A percentile compares a stretch with the other conserved stretches of the same genome.
These are phyloP conservation scores for Glyphotaelius pellucidus DNA, from an alignment of 2,888 invertebrate genomes.

Conservation along the genomic window DNA sequence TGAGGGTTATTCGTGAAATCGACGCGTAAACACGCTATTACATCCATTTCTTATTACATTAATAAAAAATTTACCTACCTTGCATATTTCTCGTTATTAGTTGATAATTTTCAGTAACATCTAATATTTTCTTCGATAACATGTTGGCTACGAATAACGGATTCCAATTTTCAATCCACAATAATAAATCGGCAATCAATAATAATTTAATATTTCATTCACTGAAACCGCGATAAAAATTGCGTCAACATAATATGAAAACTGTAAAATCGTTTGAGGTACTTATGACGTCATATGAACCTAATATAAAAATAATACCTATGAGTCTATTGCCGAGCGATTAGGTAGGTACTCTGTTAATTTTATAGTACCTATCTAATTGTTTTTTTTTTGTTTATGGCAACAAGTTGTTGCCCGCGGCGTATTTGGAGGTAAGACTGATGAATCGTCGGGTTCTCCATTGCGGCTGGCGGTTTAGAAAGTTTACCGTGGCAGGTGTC, in stretches of 20 bases:
- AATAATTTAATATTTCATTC: no score
- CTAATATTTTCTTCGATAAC: neutral
- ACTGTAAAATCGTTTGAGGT: neutral
- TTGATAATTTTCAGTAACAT: neutral
- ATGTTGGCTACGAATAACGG: neutral
- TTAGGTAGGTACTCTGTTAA: neutral
- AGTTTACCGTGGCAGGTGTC: neutral
- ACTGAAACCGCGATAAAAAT: neutral
- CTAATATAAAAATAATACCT: no score
- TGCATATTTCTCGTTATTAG: neutral
- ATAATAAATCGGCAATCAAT: neutral
- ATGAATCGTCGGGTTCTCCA: neutral
- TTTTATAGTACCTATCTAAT: neutral
- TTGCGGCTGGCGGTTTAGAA: slow-evolving; percentile 10
- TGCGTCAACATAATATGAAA: neutral
- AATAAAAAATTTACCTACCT: neutral
- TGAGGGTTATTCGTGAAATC: no score
- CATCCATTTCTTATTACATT: no score
- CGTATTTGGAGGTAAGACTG: slow-evolving; percentile 10
- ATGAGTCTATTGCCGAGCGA: neutral
- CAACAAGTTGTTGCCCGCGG: slow-evolving; percentile 32
- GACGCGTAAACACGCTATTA: no score
- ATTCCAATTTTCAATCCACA: neutral
- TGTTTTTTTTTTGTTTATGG: neutral
- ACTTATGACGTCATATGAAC: no score